phyloP scores from a whole-genome alignment of 2,113 vertebrate species.

The Tringa solitaria region DNA sequence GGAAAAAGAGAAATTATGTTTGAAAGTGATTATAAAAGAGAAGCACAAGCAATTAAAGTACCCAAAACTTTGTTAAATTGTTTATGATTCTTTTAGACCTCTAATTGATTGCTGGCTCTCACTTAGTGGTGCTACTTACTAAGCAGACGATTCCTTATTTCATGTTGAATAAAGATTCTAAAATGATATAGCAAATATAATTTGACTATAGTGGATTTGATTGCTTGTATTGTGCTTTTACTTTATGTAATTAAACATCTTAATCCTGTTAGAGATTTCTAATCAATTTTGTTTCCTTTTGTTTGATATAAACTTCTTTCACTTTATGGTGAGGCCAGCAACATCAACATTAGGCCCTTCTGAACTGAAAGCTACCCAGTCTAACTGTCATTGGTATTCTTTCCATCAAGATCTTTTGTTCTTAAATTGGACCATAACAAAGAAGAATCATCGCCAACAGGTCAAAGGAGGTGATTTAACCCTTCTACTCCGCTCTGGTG shows the following conservation, averaged over 20 bases:
- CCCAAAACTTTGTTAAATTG: conserved; percentile 43
- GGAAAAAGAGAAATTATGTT: conserved; percentile 32
- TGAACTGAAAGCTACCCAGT: background rate
- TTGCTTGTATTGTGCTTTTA: conserved; percentile 1
- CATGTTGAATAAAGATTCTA: conserved; percentile 1
- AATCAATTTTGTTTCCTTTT: background rate
- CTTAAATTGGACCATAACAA: background rate
- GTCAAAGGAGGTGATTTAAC: fast-evolving
- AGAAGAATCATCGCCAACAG: background rate
- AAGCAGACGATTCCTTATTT: conserved; percentile 29
- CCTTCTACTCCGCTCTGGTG: fast-evolving
- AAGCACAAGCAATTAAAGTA: conserved; percentile 43
- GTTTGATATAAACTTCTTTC: background rate
- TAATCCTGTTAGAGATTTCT: conserved; percentile 10
- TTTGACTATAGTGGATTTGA: background rate
- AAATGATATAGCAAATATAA: background rate
- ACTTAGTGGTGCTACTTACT: background rate
- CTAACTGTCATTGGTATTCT: background rate
- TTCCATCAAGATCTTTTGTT: background rate
- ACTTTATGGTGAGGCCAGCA: background rate
- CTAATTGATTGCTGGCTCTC: conserved; percentile 39
- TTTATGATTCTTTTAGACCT: conserved; percentile 41
- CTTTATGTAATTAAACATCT: background rate
- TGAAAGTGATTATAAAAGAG: conserved; percentile 37
- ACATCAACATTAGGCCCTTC: background rate